Conservation (phyloP, 2,888 invertebrate genomes). For the Papilio elwesi region DNA sequence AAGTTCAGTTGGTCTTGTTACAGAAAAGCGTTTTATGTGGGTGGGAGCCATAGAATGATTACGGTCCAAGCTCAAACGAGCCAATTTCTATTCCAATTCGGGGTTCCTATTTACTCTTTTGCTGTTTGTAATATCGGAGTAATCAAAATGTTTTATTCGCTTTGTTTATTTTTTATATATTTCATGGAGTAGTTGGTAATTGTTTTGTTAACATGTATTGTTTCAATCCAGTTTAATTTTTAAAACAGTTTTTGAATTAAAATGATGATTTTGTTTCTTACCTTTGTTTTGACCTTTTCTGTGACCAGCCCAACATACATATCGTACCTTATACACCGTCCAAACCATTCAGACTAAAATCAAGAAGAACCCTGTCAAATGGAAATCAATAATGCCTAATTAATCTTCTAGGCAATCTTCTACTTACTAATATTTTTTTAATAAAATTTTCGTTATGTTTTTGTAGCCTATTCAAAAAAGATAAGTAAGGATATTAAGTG, state of each 20-base stretch:
- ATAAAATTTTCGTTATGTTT: background rate
- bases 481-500: slow-evolving; percentile 2
- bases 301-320: too few species aligned
- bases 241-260: too few species aligned
- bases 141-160: slow-evolving; percentile 32
- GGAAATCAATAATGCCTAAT: background rate
- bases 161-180: slow-evolving; percentile 8
- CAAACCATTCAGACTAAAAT: background rate
- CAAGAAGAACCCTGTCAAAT: background rate
- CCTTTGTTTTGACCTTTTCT: too few species aligned
- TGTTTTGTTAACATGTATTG: background rate
- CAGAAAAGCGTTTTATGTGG: slow-evolving; percentile 34
- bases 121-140: slow-evolving; percentile 36
- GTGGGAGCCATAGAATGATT: slow-evolving; percentile 35
- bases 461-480: background rate
- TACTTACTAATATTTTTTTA: background rate
- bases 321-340: background rate
- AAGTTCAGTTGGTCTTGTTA: slow-evolving; percentile 34
- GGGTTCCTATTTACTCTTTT: slow-evolving; percentile 34
- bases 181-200: slow-evolving; percentile 3
- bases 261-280: too few species aligned
- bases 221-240: background rate
- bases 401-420: too few species aligned
- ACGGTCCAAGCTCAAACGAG: slow-evolving; percentile 35
- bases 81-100: slow-evolving; percentile 36